phyloP scores from a whole-genome alignment of 2,113 vertebrate genomes.

The Marcusenius ussheri region DNA sequence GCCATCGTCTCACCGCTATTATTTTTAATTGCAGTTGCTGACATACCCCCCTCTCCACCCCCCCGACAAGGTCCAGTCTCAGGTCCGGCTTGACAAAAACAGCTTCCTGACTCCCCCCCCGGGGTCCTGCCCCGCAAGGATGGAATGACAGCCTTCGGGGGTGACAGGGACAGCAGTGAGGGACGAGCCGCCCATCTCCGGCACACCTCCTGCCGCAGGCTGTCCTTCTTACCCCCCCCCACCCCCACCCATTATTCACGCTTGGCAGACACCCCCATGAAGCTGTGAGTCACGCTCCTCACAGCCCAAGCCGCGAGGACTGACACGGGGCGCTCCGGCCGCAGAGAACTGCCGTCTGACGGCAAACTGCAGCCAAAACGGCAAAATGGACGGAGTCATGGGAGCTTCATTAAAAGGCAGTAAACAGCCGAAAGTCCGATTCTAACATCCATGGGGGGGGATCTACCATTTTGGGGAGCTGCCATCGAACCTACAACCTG shows the following conservation, averaged over 20 bases:
- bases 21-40: too few species aligned
- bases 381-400: background rate
- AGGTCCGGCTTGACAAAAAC: background rate
- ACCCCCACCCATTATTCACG: background rate
- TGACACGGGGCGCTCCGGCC: background rate
- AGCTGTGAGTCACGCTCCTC: background rate
- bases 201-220: background rate
- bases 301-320: background rate
- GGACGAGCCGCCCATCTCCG: background rate
- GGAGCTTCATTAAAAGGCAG: background rate
- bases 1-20: background rate
- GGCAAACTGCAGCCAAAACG: background rate
- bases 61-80: background rate
- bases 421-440: background rate
- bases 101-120: background rate
- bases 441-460: background rate
- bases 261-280: background rate
- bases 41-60: background rate
- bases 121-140: background rate
- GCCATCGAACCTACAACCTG: background rate
- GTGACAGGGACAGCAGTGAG: background rate
- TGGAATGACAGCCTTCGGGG: background rate
- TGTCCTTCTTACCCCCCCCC: background rate
- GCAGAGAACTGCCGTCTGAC: background rate
- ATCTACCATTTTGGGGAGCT: background rate